Evolutionary conservation across 2,113 vertebrate genomes (phyloP), one percentile per base, ranked within the genome.

Genomic region (Zeus faber): DNA sequence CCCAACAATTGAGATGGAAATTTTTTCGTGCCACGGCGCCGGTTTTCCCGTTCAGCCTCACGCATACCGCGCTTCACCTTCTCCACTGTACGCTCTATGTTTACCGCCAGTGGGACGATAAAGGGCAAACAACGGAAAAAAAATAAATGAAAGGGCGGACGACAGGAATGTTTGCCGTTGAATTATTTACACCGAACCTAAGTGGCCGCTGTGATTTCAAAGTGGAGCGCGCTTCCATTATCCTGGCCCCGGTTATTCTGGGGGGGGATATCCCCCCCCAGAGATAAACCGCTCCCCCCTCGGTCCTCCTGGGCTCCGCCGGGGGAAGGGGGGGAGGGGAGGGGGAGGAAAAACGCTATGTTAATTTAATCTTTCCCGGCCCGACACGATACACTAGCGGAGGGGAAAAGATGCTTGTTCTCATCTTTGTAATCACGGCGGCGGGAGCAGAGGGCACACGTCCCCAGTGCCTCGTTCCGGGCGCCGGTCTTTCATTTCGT

Each of bases 401-500:
- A 14, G 39, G 39, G 44, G 40, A 21, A 80, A 91, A 91, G 89
- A 91, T 83, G 88, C 92, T 90, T 87, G 91, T 92, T 90, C 87
- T 92, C 89, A 90, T 93, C 91, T 91, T 91, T 94, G 91, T 95
- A 94, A 97, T 97, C 94, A 96, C 89, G 90, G 74, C 77, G 80
- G 88, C 86, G 54, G 81, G 90, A 91, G 91, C 91, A 95, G 77
- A 92, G 93, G 92, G 89, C 92, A 91, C 81, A 79, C 53, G 89
- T 94, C 91, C 92, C 93, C 77, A 49, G 92, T 90, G 91, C 90
- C 93, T 94, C 94, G 91, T 96, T 92, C 92, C 91, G 70, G 91
- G 58, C 89, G 92, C 92, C 95, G 95, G 95, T 96, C 95, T 96
- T 96, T 96, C 92, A 97, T 96, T 95, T 96, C 93, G 91, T 93